These are phyloP conservation scores for Aporophyla nigra DNA, from an alignment of 2,888 invertebrate species.

Conservation along the genomic window DNA sequence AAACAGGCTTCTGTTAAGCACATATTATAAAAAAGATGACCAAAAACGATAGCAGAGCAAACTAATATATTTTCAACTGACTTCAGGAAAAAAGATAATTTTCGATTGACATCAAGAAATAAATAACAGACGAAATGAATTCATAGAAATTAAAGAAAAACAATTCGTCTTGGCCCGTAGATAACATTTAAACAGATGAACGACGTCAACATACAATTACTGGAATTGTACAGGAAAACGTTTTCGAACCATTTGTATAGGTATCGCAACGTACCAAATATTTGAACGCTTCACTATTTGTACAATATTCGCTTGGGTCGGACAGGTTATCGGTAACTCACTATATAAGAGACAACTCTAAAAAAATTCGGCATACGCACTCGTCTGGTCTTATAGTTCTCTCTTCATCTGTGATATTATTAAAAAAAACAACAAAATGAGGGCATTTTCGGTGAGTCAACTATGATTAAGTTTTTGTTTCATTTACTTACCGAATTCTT, in stretches of 20 bases:
- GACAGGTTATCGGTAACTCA: slow-evolving; percentile 59
- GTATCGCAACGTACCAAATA: slow-evolving; percentile 25
- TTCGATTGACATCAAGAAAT: background rate
- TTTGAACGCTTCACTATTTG: slow-evolving; percentile 67
- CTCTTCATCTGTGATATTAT: slow-evolving; percentile 56
- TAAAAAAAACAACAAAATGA: slow-evolving; percentile 75
- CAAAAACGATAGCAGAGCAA: background rate
- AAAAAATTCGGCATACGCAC: slow-evolving; percentile 55
- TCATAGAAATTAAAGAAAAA: slow-evolving; percentile 2
- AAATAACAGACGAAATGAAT: background rate
- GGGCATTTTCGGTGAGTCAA: slow-evolving; percentile 73
- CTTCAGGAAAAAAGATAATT: background rate
- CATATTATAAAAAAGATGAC: too few relatives aligned
- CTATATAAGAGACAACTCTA: slow-evolving; percentile 68
- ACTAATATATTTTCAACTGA: background rate
- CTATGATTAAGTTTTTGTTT: background rate
- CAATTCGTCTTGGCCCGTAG: background rate
- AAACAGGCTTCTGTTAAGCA: too few relatives aligned
- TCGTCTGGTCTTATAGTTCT: slow-evolving; percentile 34
- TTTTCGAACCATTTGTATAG: slow-evolving; percentile 34
- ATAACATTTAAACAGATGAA: slow-evolving; percentile 10
- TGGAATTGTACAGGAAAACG: slow-evolving; percentile 74
- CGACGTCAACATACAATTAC: slow-evolving; percentile 45
- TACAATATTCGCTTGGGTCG: slow-evolving; percentile 58
- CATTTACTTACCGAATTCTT: background rate